These are phyloP conservation scores for Sinocyclocheilus anshuiensis DNA, from an alignment of 2,113 vertebrate species.

Conservation along the genomic window DNA sequence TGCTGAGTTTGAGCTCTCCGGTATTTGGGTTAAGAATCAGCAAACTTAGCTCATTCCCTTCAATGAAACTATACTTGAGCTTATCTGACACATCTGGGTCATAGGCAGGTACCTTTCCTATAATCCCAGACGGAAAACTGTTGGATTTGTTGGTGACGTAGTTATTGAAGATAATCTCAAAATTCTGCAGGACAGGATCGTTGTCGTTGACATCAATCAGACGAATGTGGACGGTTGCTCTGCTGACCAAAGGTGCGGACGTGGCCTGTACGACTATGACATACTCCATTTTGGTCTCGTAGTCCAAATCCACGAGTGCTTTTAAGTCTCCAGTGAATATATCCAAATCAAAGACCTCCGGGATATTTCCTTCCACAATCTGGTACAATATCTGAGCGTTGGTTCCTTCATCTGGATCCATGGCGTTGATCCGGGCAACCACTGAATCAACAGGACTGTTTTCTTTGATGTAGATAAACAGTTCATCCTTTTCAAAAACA, in stretches of 20 bases:
- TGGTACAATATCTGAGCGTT: constrained; percentile 98
- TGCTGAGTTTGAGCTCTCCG: constrained; percentile 89
- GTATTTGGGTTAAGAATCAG: constrained; percentile 86
- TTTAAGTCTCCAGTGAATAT: constrained; percentile 92
- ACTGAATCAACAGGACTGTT: constrained; percentile 90
- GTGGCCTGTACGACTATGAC: constrained; percentile 95
- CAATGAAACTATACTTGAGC: constrained; percentile 87
- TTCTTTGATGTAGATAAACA: constrained; percentile 89
- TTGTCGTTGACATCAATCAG: constrained; percentile 94
- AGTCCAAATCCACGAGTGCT: constrained; percentile 89
- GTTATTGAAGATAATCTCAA: constrained; percentile 98
- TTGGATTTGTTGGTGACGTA: constrained; percentile 95
- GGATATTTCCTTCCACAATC: constrained; percentile 93
- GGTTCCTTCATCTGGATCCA: constrained; percentile 90
- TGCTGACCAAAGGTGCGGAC: constrained; percentile 91
- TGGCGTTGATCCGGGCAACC: constrained; percentile 85
- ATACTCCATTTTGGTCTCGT: constrained; percentile 86
- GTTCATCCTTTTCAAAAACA: constrained; percentile 90
- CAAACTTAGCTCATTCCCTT: constrained; percentile 90
- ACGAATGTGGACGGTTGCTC: constrained; percentile 87
- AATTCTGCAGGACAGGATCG: constrained; percentile 83
- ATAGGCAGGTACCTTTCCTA: constrained; percentile 91
- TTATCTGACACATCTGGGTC: constrained; percentile 93
- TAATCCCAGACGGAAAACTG: constrained; percentile 92
- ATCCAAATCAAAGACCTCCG: constrained; percentile 92